Conservation (phyloP, 2,797 vertebrate genomes). For the Selene dorsalis region DNA sequence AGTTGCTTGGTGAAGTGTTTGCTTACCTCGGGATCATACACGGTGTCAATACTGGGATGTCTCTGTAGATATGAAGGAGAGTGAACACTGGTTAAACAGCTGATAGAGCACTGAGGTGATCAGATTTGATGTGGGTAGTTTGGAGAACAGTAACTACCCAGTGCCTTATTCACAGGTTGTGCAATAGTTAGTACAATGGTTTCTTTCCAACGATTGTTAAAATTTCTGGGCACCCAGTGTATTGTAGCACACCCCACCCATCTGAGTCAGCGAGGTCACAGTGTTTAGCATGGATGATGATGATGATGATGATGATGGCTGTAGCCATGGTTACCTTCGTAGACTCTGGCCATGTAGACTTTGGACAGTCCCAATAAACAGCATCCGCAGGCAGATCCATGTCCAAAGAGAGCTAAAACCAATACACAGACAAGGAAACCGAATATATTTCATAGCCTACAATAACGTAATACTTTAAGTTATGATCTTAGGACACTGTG, state of each 20-base stretch:
- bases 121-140: background rate
- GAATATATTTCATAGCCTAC: background rate
- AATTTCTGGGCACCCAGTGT: constrained; percentile 26
- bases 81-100: background rate
- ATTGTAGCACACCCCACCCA: background rate
- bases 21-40: constrained; percentile 78
- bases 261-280: background rate
- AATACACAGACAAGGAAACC: background rate
- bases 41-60: constrained; percentile 68
- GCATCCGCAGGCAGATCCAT: constrained; percentile 69
- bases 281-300: background rate
- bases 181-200: background rate
- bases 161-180: background rate
- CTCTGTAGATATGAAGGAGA: constrained; percentile 66
- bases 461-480: background rate
- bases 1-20: constrained; percentile 13
- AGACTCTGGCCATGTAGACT: constrained; percentile 51
- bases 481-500: background rate
- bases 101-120: background rate
- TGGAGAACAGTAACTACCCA: background rate
- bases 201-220: constrained; percentile 31
- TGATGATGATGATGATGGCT: background rate
- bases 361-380: constrained; percentile 56
- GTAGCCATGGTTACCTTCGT: constrained; percentile 71
- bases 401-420: constrained; percentile 70